Evolutionary conservation across 2,797 vertebrate species (phyloP), one percentile per base, ranked within the genome.

Genomic region (Linurgus olivaceus): DNA sequence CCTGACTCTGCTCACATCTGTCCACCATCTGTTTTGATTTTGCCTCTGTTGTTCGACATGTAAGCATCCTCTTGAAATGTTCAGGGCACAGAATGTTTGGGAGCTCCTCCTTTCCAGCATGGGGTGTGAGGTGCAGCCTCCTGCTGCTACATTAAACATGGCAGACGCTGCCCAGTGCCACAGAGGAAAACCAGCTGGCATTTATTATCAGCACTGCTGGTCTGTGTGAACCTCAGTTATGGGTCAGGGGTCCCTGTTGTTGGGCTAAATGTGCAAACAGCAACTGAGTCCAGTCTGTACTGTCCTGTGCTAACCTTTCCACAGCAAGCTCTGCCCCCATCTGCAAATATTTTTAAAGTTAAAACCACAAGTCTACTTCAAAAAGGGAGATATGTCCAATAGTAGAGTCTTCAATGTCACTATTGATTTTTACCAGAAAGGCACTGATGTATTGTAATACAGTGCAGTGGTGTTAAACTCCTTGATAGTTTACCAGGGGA

Each of bases 1-100:
- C 87, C 62, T 54, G 58, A 47, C 26, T 65, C 42, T 1, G 1
- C 24, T 76, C 79, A 67, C 90, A 96, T 92, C 82, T 95, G 90
- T 86, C 73, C 55, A 17, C 86, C 85, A 90, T 75, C 86, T 95
- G 82, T 52, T 95, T 84, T 62, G 54, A 71, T 90, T 93, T 94
- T 77, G 10, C 48, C 55, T 84, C 81, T 87, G 72, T 84, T 61
- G 6, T 61, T 61, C 42, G 68, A 21, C 33, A 51, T 75, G 62
- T 84, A 92, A 94, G 78, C 55, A 90, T 83, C 66, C 21, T 88
- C 75, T 81, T 38, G 50, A 82, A 94, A 38, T 3, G 6, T 65
- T 57, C 2, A 0, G 47, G 61, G 38, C 73, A 70, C 0, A 1
- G 62, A 74, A 80, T 50, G 23, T 76, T 44, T 72, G 35, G 54